Conservation (phyloP, 2,888 invertebrate genomes). For the Diplolepis rosae region DNA sequence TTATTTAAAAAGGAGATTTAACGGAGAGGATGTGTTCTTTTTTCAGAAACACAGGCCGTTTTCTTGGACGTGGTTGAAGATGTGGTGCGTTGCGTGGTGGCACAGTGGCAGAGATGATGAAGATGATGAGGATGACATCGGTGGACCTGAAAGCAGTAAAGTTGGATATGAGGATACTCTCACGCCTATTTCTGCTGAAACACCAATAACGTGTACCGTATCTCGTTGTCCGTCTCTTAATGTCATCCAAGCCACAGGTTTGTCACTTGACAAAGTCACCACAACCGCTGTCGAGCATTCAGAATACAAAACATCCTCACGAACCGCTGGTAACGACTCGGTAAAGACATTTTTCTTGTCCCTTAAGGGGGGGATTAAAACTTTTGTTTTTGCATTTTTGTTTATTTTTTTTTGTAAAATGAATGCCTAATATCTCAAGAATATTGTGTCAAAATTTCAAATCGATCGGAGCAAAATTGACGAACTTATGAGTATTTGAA, state of each 20-base stretch:
- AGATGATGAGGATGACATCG: slow-evolving; percentile 85
- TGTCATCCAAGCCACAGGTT: slow-evolving; percentile 77
- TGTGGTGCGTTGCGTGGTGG: slow-evolving; percentile 94
- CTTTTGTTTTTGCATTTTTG: too few relatives aligned
- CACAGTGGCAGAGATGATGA: slow-evolving; percentile 90
- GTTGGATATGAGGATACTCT: slow-evolving; percentile 76
- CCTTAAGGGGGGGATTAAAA: not conserved
- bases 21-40: too few relatives aligned
- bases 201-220: slow-evolving; percentile 89
- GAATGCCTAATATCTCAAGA: too few relatives aligned
- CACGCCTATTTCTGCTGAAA: slow-evolving; percentile 89
- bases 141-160: slow-evolving; percentile 78
- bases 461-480: too few relatives aligned
- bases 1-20: too few relatives aligned
- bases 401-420: too few relatives aligned
- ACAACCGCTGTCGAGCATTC: slow-evolving; percentile 40
- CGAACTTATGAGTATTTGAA: too few relatives aligned
- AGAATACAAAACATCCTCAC: slow-evolving; percentile 38
- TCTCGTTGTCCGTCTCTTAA: slow-evolving; percentile 90
- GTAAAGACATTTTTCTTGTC: slow-evolving; percentile 40
- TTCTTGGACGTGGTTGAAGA: slow-evolving; percentile 77
- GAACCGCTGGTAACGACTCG: slow-evolving; percentile 54
- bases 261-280: slow-evolving; percentile 58
- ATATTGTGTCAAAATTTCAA: too few relatives aligned
- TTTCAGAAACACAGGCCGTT: slow-evolving; percentile 74